phyloP scores from a whole-genome alignment of 2,888 invertebrate species.

The Autographa gamma region DNA sequence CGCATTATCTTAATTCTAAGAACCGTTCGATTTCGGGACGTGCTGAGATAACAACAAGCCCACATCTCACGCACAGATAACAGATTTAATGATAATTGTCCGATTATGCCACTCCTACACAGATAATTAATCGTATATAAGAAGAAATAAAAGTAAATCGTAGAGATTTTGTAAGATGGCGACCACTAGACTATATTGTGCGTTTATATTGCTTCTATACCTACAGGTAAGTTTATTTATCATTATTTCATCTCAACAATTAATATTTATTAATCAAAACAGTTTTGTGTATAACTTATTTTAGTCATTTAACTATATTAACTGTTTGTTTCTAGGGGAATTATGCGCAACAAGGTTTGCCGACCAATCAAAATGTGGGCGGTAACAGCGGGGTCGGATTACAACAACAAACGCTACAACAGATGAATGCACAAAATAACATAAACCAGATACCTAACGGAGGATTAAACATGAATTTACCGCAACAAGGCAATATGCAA shows the following conservation, averaged over 20 bases:
- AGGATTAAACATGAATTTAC: conserved; percentile 48
- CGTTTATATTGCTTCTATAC: conserved; percentile 67
- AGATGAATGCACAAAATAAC: conserved; percentile 42
- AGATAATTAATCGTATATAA: conserved; percentile 75
- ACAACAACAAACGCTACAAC: conserved; percentile 45
- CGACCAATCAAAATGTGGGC: conserved; percentile 58
- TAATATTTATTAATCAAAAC: neutral
- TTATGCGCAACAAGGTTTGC: conserved; percentile 60
- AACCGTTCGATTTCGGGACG: conserved; percentile 58
- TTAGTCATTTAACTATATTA: conserved; percentile 6
- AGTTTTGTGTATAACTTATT: conserved; percentile 22
- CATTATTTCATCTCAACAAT: neutral
- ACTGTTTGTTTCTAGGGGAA: conserved; percentile 58
- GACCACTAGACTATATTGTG: conserved; percentile 63
- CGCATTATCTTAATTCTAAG: conserved; percentile 55
- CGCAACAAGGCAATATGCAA: conserved; percentile 47
- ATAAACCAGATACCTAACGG: conserved; percentile 51
- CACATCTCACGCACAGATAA: conserved; percentile 62
- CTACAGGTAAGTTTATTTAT: conserved; percentile 58
- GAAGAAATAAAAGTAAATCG: conserved; percentile 61
- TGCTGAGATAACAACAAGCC: conserved; percentile 57
- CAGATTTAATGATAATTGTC: conserved; percentile 63
- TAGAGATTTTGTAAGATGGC: conserved; percentile 75
- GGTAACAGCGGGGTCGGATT: conserved; percentile 49
- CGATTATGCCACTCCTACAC: conserved; percentile 61